phyloP scores from a whole-genome alignment of 2,888 invertebrate genomes.

The Enchytraeus crypticus region DNA sequence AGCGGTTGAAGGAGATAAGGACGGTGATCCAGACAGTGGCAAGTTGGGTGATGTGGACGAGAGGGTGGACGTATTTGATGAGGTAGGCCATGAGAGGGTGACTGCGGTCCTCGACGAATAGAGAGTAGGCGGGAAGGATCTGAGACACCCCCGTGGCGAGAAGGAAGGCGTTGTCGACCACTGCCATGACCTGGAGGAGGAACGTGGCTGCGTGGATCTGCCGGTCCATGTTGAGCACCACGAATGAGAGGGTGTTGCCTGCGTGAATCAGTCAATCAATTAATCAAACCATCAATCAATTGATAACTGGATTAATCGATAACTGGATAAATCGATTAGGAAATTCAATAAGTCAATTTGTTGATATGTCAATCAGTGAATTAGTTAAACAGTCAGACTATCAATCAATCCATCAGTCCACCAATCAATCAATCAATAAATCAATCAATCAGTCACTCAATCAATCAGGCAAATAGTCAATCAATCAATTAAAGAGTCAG shows the following conservation, averaged over 20 bases:
- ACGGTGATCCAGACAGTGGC: conserved; percentile 30
- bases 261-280: no score
- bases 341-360: no score
- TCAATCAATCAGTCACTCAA: no score
- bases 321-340: no score
- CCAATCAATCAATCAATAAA: no score
- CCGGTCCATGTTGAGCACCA: conserved; percentile 22
- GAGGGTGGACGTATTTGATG: conserved; percentile 20
- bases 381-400: no score
- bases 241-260: conserved; percentile 27
- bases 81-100: conserved; percentile 15
- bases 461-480: no score
- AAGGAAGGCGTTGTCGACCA: conserved; percentile 27
- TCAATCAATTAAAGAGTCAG: no score
- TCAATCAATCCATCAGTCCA: no score
- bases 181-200: conserved; percentile 23
- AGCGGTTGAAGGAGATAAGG: conserved; percentile 28
- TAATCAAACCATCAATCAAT: no score
- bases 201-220: conserved; percentile 22
- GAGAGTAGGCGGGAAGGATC: conserved; percentile 17
- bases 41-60: conserved; percentile 28
- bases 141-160: conserved; percentile 21
- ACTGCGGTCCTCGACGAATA: conserved; percentile 11
- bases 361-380: no score
- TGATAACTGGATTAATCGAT: no score